A percentile compares a stretch with the other conserved stretches of the same genome.
Conservation (phyloP, 2,888 invertebrate species). For the Pterobdella sp. region DNA sequence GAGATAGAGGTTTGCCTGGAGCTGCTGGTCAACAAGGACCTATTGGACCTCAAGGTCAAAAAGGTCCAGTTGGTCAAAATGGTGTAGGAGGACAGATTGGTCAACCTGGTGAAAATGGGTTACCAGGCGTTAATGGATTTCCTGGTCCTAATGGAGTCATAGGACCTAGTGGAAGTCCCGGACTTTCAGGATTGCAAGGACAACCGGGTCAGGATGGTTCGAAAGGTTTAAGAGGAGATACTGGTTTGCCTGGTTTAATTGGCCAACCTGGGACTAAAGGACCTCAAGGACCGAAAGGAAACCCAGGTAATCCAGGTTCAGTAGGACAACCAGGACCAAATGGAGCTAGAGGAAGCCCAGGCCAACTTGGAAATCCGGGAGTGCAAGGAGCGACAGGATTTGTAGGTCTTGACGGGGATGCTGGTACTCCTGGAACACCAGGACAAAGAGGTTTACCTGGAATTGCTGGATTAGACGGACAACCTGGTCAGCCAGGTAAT, state of each 20-base stretch:
- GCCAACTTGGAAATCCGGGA: slow-evolving; percentile 41
- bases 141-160: slow-evolving; percentile 24
- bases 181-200: slow-evolving; percentile 13
- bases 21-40: slow-evolving; percentile 22
- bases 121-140: slow-evolving; percentile 24
- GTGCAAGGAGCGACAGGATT: slow-evolving; percentile 37
- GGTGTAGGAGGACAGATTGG: slow-evolving; percentile 20
- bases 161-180: slow-evolving; percentile 5
- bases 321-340: slow-evolving; percentile 25
- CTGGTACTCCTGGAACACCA: slow-evolving; percentile 30
- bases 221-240: slow-evolving; percentile 19
- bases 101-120: slow-evolving; percentile 27
- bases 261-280: slow-evolving; percentile 20
- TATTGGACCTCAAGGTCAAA: slow-evolving; percentile 28
- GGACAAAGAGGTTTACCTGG: slow-evolving; percentile 12
- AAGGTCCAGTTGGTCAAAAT: slow-evolving; percentile 17
- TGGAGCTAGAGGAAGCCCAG: slow-evolving; percentile 34
- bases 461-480: slow-evolving; percentile 2
- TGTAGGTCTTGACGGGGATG: slow-evolving; percentile 26
- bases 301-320: slow-evolving; percentile 17
- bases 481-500: slow-evolving; percentile 32
- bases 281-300: slow-evolving; percentile 27
- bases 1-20: slow-evolving; percentile 30
- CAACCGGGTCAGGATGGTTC: slow-evolving; percentile 37
- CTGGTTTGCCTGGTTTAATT: slow-evolving; percentile 49